Evolutionary conservation across 2,113 vertebrate species (phyloP).

Genomic region (Saccopteryx leptura): DNA sequence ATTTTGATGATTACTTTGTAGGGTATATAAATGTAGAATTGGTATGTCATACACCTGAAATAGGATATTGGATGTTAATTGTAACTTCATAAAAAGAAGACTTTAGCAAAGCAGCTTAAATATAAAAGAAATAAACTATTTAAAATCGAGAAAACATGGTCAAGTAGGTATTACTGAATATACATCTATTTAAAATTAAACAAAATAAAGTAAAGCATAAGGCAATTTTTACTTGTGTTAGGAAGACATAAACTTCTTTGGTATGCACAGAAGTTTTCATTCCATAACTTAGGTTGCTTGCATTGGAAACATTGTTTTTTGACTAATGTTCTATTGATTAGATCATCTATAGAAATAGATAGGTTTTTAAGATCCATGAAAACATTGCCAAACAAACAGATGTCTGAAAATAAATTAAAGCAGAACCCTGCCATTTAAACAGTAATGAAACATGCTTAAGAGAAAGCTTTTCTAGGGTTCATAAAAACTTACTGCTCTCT

Average conservation of each 20-base stretch:
- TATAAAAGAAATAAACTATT: neutral
- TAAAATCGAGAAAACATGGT: neutral
- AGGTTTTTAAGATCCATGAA: neutral
- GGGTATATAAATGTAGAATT: neutral
- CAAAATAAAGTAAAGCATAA: neutral
- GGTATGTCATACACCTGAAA: too few relatives aligned
- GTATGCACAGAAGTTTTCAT: neutral
- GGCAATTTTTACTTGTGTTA: neutral
- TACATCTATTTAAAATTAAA: neutral
- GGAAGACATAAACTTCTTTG: neutral
- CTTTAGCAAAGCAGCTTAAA: conserved; percentile 25
- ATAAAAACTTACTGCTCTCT: neutral
- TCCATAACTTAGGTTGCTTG: neutral
- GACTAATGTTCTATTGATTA: neutral
- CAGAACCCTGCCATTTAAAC: neutral
- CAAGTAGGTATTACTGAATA: neutral
- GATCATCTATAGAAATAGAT: neutral
- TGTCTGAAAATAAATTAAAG: neutral
- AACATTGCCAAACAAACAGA: neutral
- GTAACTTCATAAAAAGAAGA: neutral
- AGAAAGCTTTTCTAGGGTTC: neutral
- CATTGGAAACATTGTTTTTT: neutral
- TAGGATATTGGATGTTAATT: too few relatives aligned
- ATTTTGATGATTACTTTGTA: neutral
- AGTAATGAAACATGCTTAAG: neutral